Evolutionary conservation across 2,888 invertebrate species (phyloP).

Genomic region (Dysmachus trigonus): DNA sequence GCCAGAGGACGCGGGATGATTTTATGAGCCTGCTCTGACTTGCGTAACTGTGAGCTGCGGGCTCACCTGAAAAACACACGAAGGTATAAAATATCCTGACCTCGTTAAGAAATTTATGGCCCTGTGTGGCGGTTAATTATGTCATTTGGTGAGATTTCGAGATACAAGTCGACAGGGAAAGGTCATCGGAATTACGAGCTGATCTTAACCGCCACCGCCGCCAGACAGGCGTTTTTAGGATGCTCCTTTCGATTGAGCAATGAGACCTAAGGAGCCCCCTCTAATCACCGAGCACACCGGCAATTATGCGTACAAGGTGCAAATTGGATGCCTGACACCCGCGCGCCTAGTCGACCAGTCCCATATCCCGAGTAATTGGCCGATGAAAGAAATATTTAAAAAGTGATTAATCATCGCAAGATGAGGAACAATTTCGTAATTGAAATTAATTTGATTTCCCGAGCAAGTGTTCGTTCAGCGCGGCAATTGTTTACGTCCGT

Average conservation of each 20-base stretch:
- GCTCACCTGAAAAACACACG: background rate
- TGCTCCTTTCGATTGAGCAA: background rate
- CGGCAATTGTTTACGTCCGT: slow-evolving; percentile 35
- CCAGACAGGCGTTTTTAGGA: background rate
- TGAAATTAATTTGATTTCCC: slow-evolving; percentile 51
- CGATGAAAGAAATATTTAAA: slow-evolving; percentile 49
- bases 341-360: background rate
- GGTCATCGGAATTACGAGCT: slow-evolving; percentile 12
- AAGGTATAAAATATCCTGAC: background rate
- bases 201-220: background rate
- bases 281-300: background rate
- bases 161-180: background rate
- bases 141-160: slow-evolving; percentile 16
- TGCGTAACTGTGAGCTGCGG: background rate
- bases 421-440: slow-evolving; percentile 47
- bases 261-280: background rate
- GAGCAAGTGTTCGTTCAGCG: slow-evolving; percentile 40
- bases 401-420: slow-evolving; percentile 48
- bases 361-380: slow-evolving; percentile 15
- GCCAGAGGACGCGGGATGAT: too few relatives aligned
- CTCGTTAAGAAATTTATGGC: slow-evolving; percentile 34
- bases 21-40: background rate
- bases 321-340: background rate
- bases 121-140: slow-evolving; percentile 27
- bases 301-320: background rate